These are phyloP conservation scores for Parus major DNA, from an alignment of 2,113 vertebrate genomes.

Conservation along the genomic window DNA sequence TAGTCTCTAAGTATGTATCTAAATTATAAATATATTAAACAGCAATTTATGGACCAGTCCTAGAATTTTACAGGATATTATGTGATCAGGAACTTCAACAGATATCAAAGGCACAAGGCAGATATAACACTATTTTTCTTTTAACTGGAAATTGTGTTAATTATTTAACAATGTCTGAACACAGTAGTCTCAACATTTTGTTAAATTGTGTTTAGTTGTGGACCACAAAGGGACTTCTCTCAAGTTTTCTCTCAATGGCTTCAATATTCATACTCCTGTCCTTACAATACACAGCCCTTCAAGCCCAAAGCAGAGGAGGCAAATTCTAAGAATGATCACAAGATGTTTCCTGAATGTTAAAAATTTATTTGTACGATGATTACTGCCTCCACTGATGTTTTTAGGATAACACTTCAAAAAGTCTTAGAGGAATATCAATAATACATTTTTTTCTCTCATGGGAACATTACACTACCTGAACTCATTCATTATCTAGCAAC, in stretches of 20 bases:
- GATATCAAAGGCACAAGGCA: not conserved
- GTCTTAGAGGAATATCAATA: not conserved
- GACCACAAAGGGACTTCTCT: not conserved
- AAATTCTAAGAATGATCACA: not conserved
- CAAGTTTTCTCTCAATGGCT: not conserved
- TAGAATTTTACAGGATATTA: not conserved
- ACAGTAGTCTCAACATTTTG: not conserved
- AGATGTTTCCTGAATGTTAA: not conserved
- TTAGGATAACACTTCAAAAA: not conserved
- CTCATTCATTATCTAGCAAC: conserved; percentile 24
- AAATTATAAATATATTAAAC: not conserved
- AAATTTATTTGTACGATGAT: not conserved
- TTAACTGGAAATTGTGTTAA: not conserved
- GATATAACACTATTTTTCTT: not conserved
- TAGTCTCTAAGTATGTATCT: not conserved
- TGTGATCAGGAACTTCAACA: not conserved
- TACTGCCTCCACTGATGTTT: not conserved
- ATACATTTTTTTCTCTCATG: not conserved
- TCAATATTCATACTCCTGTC: not conserved
- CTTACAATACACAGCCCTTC: not conserved
- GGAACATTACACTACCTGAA: conserved; percentile 20
- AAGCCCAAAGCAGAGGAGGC: not conserved
- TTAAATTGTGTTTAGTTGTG: not conserved
- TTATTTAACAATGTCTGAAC: not conserved
- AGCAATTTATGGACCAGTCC: not conserved